Evolutionary conservation across 2,888 invertebrate species (phyloP), one percentile per base, ranked within the genome.

Genomic region (Escarpia spicata): DNA sequence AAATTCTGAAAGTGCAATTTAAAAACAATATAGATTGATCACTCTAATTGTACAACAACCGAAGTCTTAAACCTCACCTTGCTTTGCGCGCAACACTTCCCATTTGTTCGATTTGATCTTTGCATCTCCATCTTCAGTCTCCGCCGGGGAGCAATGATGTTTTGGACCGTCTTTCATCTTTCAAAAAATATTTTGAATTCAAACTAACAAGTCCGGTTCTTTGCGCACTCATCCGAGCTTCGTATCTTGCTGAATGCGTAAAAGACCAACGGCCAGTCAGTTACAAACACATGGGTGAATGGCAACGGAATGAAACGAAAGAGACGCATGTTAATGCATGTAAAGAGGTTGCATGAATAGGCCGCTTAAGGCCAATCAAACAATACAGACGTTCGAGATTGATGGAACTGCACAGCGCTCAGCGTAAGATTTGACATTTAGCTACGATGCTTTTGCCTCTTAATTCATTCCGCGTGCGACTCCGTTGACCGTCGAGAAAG

Each of bases 311-410:
- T 75, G 75, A 75, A 75, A 75, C 75, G 26, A 75, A 75, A 75
- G 75, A 75, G 75, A 75, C 75, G 75, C 75, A 26, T 75, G 75
- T 75, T 75, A 75, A 75, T 75, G 75, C 75, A 75, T 75, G 75
- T 75, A 75, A 75, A 15, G 75, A 75, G 75, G 75, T 26, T 75
- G 19, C 26, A 26, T 75, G 75, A 75, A 75, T 75, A 26, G 19
- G 19, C 26, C 75, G 75, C 75, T 75, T 75, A 75, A 19, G 75
- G 75, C 3, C 75, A 75, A 75, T 75, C 75, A 75, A 75, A 75
- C 75, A 75, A 75, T 75, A 75, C 75, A 26, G 75, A 26, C 19
- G 26, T 75, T 75, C 26, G 75, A 75, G 75, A 75, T 75, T 75
- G 75, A 75, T 75, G 75, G 26, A n/a, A n/a, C 75, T 26, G 75